phyloP scores from a whole-genome alignment of 2,888 invertebrate genomes.

The Rhagonycha fulva region DNA sequence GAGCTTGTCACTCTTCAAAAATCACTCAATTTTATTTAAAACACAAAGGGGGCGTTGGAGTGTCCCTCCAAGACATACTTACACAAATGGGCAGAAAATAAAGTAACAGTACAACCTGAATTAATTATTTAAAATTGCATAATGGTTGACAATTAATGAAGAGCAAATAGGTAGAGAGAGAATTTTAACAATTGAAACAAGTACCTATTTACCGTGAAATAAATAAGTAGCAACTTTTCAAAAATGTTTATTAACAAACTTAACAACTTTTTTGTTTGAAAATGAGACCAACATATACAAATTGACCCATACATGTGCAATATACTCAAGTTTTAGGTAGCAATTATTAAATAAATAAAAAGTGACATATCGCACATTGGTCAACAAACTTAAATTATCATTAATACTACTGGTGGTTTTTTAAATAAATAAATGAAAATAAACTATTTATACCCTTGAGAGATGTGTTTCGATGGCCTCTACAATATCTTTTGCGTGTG shows the following conservation, averaged over 20 bases:
- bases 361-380: neutral
- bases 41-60: neutral
- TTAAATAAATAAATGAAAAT: constrained; percentile 13
- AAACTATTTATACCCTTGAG: constrained; percentile 71
- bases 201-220: constrained; percentile 1
- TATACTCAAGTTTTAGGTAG: neutral
- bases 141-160: neutral
- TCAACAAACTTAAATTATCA: neutral
- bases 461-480: constrained; percentile 95
- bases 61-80: neutral
- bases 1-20: neutral
- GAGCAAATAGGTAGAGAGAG: neutral
- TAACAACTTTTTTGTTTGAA: constrained; percentile 1
- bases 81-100: neutral
- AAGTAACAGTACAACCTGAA: neutral
- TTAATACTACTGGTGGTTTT: neutral
- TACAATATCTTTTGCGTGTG: constrained; percentile 88
- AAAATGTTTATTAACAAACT: constrained; percentile 1
- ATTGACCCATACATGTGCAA: constrained; percentile 1
- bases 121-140: neutral
- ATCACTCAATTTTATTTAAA: neutral
- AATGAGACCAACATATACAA: neutral
- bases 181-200: neutral
- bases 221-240: constrained; percentile 1
- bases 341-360: constrained; percentile 3